Base-by-base conservation (phyloP, 30 jellyfish, hydroid and myxozoan genomes). In the Turritopsis rubra region DNA sequence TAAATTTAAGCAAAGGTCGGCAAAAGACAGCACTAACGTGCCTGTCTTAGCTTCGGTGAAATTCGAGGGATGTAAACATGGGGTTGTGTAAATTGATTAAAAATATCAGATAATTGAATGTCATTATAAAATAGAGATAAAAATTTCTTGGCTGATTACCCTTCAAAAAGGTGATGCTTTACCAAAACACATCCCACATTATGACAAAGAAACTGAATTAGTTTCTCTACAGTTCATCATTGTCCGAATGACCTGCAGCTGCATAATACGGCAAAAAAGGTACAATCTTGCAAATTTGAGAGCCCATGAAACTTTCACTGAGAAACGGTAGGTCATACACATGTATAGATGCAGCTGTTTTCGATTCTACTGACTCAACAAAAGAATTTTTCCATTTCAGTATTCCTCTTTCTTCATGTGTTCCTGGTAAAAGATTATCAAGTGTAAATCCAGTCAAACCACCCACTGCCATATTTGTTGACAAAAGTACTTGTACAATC, bases 391-490 rank as follows among this genome's bases (percentile, higher is more conserved):
- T 53, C 99, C 99, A 93, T 73, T 88, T 93, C 60, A 68, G 29
- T 24, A 93, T 75, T 19, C 99, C 99, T 23, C 99, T 86, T 73
- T 93, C 99, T 82, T 88, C 94, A 1, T 29, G 83, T 7, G 99
- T 93, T 72, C 99, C 99, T 5, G 99, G 99, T 21, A 93, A 81
- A 21, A 88, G 75, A 82, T 93, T 93, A 75, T 93, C 99, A 54
- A 93, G 81, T 7, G 85, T 65, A 66, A 88, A 88, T 54, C 97
- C 99, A 65, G 94, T 88, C 81, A 88, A 23, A 27, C 99, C 99
- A 13, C 97, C 97, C 5, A 93, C 99, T 21, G 95, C 96, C 99
- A 93, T 93, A 75, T 93, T 93, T 21, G 99, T 93, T 54, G 91
- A 80, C 84, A 93, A 86, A 29, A 93, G 65, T 7, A 93, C 99